Evolutionary conservation across 1,140 invertebrate species (phyloP).

Genomic region (Mya arenaria): DNA sequence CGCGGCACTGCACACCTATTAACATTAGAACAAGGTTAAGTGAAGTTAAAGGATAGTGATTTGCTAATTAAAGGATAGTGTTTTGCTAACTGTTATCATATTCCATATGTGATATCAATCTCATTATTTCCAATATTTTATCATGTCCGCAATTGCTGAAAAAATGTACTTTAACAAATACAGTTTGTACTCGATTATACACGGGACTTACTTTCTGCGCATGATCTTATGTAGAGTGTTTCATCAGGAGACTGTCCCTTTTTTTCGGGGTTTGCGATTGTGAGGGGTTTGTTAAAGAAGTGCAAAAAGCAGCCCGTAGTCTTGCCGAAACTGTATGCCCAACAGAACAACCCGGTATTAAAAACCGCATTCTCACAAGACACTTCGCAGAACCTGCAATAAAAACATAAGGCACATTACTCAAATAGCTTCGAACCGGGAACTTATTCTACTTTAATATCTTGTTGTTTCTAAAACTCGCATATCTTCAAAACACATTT

Average conservation of each 20-base stretch:
- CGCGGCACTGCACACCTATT: constrained; percentile 11
- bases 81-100: too few relatives aligned
- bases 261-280: not conserved
- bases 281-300: constrained; percentile 31
- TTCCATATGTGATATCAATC: too few relatives aligned
- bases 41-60: not conserved
- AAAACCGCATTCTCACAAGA: constrained; percentile 11
- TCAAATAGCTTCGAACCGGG: too few relatives aligned
- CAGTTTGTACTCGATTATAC: too few relatives aligned
- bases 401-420: too few relatives aligned
- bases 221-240: constrained; percentile 15
- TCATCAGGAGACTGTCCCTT: constrained; percentile 21
- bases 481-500: too few relatives aligned
- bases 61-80: too few relatives aligned
- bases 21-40: not conserved
- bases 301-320: constrained; percentile 8
- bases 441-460: too few relatives aligned
- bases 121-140: too few relatives aligned
- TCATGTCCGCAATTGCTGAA: too few relatives aligned
- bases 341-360: constrained; percentile 35
- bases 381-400: constrained; percentile 31
- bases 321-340: constrained; percentile 9
- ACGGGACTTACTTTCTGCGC: constrained; percentile 19
- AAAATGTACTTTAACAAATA: too few relatives aligned
- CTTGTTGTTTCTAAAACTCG: too few relatives aligned